Conservation (phyloP, 2,797 vertebrate genomes). For the Vultur gryphus region DNA sequence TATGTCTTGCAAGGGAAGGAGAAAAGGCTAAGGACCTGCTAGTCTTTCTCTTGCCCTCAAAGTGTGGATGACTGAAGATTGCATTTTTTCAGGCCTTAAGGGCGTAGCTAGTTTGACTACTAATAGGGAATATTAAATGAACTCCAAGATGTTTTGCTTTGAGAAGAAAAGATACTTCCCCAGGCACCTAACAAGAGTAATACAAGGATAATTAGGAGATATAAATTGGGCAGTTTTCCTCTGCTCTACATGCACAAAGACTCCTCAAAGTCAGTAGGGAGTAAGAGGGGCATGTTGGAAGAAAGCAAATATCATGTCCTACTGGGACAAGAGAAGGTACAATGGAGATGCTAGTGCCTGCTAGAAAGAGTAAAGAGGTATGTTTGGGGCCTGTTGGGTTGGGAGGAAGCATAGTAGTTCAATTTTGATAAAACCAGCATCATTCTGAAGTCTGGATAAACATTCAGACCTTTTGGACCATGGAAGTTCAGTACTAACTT, state of each 20-base stretch:
- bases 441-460: not conserved
- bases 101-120: not conserved
- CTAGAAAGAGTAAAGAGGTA: not conserved
- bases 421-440: not conserved
- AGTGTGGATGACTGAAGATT: not conserved
- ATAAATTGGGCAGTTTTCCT: not conserved
- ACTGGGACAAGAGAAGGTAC: not conserved
- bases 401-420: not conserved
- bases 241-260: not conserved
- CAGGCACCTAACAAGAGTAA: not conserved
- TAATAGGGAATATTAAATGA: not conserved
- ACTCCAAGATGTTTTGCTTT: not conserved
- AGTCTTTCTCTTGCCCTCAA: not conserved
- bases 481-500: not conserved
- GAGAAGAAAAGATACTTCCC: not conserved
- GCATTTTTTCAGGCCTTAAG: not conserved
- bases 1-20: not conserved
- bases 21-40: not conserved
- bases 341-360: not conserved
- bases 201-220: not conserved
- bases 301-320: not conserved
- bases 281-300: not conserved
- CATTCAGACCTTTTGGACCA: not conserved
- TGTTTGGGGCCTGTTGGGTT: not conserved
- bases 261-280: not conserved